phyloP scores from a whole-genome alignment of 2,888 invertebrate genomes.

The Oegoconia quadripuncta region DNA sequence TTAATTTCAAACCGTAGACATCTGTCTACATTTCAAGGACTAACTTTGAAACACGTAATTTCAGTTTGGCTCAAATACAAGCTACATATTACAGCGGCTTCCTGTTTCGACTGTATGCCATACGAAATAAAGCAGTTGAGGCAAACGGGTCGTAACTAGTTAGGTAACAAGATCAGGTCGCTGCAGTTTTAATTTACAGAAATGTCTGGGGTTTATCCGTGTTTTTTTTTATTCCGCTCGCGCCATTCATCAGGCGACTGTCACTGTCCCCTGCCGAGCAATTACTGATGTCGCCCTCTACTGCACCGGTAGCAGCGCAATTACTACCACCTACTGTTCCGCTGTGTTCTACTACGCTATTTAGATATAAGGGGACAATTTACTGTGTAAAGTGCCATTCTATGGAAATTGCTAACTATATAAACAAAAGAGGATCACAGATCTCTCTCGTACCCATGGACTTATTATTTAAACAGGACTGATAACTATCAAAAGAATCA shows the following conservation, averaged over 20 bases:
- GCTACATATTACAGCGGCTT: neutral
- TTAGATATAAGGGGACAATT: no score
- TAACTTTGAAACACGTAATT: conserved; percentile 3
- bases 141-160: conserved; percentile 21
- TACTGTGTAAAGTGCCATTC: neutral
- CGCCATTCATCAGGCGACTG: conserved; percentile 69
- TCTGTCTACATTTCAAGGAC: conserved; percentile 2
- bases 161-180: conserved; percentile 46
- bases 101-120: neutral
- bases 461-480: no score
- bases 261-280: conserved; percentile 61
- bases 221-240: conserved; percentile 44
- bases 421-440: no score
- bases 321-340: conserved; percentile 41
- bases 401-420: no score
- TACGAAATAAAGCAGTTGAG: conserved; percentile 18
- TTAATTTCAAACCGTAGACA: neutral
- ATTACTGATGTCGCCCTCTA: conserved; percentile 70
- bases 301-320: conserved; percentile 37
- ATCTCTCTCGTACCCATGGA: no score
- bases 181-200: conserved; percentile 62
- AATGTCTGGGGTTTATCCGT: conserved; percentile 54
- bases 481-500: no score
- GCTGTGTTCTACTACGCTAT: conserved; percentile 5
- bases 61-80: neutral